These are phyloP conservation scores for Aptenodytes forsteri DNA, from an alignment of 2,113 vertebrate genomes.

Conservation along the genomic window DNA sequence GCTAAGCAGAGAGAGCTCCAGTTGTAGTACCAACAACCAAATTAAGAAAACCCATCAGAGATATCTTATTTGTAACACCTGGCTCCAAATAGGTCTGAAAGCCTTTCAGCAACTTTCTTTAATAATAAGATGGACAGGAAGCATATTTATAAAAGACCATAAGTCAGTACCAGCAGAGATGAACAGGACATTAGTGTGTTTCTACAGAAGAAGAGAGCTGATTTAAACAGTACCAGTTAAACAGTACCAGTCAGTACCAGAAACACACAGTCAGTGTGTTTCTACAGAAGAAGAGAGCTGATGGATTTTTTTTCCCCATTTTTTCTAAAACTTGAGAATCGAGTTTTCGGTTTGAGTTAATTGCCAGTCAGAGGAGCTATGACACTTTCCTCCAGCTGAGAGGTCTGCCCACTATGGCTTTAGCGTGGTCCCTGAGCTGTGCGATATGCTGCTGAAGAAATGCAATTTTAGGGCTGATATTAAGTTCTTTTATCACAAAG, in stretches of 20 bases:
- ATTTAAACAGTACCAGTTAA: too few relatives aligned
- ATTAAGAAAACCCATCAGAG: background rate
- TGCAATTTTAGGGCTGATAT: background rate
- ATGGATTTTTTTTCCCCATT: background rate
- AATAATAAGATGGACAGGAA: background rate
- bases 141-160: background rate
- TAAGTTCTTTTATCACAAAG: slow-evolving; percentile 1
- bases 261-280: too few relatives aligned
- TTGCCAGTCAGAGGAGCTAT: background rate
- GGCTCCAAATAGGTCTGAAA: background rate
- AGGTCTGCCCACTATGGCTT: background rate
- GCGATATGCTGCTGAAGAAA: background rate
- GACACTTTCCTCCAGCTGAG: background rate
- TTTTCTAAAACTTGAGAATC: background rate
- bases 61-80: background rate
- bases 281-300: background rate
- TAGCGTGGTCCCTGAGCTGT: background rate
- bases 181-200: background rate
- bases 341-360: background rate
- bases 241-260: too few relatives aligned
- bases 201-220: background rate
- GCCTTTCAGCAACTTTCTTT: background rate
- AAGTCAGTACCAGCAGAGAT: background rate
- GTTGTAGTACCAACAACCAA: background rate
- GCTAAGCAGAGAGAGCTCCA: background rate